Base-by-base conservation (phyloP, 2,113 vertebrate species). In the Polyodon spathula region DNA sequence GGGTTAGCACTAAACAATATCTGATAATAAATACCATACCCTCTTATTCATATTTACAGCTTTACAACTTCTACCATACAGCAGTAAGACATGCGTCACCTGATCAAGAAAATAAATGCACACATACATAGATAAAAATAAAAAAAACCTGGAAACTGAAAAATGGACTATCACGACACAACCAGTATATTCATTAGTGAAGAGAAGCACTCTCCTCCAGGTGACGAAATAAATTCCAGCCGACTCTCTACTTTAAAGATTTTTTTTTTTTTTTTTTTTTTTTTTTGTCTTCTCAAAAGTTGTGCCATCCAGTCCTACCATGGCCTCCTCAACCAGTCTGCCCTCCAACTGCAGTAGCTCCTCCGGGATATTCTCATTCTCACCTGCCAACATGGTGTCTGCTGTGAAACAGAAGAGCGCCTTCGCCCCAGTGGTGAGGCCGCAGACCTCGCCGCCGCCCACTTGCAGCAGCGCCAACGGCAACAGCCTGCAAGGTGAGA, bases 321-420 rank as follows among this genome's bases (percentile, higher is more conserved):
- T 93, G 93, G 92, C 90, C 66, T 97, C 96, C 60, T 94, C 95
- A 81, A 96, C 95, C 73, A 95, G 93, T 72, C 90, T 97, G 63
- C 93, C 94, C 60, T 96, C 96, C 73, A 97, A 95, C 81, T 97
- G 94, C 88, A 95, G 92, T 88, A 93, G 92, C 73, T 94, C 94
- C 77, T 95, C 94, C 1, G 93, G 94, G 73, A 93, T 97, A 74
- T 98, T 98, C 84, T 97, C 95, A 82, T 98, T 98, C 85, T 97
- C 96, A 73, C 94, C 94, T 73, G 94, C 94, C 83, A 97, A 97
- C 87, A 97, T 97, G 94, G 94, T 97, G 73, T 97, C 94, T 0
- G 93, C 94, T 0, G 94, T 97, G 84, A 97, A 97, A 68, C 94
- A 97, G 86, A 97, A 97, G 90, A 97, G 94, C 66, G 96, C 96